Percentiles rank a stretch among this genome's conserved stretches.
Conservation (phyloP, 64 coral and sea anemone species). For the Montipora efflorescens region DNA sequence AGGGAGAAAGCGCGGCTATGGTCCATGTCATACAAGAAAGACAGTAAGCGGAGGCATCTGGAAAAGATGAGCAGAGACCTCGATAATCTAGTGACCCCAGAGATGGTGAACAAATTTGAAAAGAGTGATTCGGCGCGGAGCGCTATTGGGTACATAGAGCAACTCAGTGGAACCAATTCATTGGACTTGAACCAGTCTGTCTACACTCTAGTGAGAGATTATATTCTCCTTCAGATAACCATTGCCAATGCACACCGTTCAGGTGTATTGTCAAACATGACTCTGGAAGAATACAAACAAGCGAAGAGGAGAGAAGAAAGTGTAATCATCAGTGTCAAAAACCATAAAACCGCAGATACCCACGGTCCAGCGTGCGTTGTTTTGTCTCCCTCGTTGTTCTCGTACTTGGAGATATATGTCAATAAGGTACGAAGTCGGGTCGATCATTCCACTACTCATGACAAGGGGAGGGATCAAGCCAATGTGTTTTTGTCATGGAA, state of each 20-base stretch:
- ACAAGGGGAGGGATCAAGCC: not conserved
- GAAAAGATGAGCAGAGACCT: constrained; percentile 59
- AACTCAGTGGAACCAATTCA: constrained; percentile 16
- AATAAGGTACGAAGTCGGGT: constrained; percentile 1
- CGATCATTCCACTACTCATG: not conserved
- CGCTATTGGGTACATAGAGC: constrained; percentile 34
- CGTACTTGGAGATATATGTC: constrained; percentile 18
- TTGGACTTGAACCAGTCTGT: constrained; percentile 17
- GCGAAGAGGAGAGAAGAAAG: constrained; percentile 7
- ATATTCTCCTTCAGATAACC: constrained; percentile 29
- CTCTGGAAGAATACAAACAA: constrained; percentile 28
- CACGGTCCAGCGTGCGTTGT: constrained; percentile 59
- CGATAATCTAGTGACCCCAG: constrained; percentile 34
- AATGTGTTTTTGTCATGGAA: constrained; percentile 28
- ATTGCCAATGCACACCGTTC: constrained; percentile 57
- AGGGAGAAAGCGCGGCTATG: constrained; percentile 31
- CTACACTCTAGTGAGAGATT: constrained; percentile 59
- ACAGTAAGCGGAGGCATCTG: constrained; percentile 43
- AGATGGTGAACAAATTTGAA: constrained; percentile 37
- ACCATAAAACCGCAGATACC: constrained; percentile 55
- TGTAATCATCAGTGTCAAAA: constrained; percentile 33
- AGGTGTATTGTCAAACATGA: constrained; percentile 63
- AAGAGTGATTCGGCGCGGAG: constrained; percentile 39
- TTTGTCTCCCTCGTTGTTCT: not conserved
- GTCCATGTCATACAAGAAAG: constrained; percentile 47